A percentile compares a stretch with the other conserved stretches of the same genome.
Evolutionary conservation across 2,113 vertebrate species (phyloP).

Genomic region (Donacobius atricapilla): DNA sequence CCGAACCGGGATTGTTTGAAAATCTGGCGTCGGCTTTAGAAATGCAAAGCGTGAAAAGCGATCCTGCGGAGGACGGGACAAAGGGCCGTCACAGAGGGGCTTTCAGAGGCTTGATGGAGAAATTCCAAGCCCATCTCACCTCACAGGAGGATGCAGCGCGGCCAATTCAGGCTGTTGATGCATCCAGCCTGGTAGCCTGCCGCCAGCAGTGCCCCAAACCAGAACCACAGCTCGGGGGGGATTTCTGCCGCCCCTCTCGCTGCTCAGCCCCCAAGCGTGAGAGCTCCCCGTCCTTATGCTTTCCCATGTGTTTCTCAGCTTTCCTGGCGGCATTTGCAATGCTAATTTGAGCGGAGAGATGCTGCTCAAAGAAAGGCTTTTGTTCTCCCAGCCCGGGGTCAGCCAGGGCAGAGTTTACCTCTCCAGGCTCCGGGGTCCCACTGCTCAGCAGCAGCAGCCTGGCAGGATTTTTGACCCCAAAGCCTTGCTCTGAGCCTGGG

Average conservation of each 20-base stretch:
- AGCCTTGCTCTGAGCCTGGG: not conserved
- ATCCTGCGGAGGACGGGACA: constrained; percentile 25
- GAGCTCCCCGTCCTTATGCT: constrained; percentile 8
- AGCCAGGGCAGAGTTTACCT: not conserved
- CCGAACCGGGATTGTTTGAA: not conserved
- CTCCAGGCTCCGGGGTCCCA: not conserved
- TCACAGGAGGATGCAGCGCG: constrained; percentile 2
- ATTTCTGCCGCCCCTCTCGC: not conserved
- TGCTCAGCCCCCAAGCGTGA: constrained; percentile 9
- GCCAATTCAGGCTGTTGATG: not conserved
- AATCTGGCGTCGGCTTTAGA: constrained; percentile 22
- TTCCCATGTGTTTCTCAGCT: constrained; percentile 44
- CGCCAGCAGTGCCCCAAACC: not conserved
- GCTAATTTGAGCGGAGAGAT: constrained; percentile 43
- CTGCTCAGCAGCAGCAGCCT: not conserved
- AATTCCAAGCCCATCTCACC: constrained; percentile 40
- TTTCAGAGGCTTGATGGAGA: not conserved
- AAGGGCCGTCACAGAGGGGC: not conserved
- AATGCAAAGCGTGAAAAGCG: not conserved
- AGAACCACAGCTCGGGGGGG: not conserved
- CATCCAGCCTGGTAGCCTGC: not conserved
- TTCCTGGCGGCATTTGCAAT: constrained; percentile 19
- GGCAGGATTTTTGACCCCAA: not conserved
- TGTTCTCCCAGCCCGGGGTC: not conserved
- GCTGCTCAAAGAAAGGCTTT: constrained; percentile 9